Base-by-base conservation (phyloP, 2,888 invertebrate genomes). In the Megalurothrips usitatus region DNA sequence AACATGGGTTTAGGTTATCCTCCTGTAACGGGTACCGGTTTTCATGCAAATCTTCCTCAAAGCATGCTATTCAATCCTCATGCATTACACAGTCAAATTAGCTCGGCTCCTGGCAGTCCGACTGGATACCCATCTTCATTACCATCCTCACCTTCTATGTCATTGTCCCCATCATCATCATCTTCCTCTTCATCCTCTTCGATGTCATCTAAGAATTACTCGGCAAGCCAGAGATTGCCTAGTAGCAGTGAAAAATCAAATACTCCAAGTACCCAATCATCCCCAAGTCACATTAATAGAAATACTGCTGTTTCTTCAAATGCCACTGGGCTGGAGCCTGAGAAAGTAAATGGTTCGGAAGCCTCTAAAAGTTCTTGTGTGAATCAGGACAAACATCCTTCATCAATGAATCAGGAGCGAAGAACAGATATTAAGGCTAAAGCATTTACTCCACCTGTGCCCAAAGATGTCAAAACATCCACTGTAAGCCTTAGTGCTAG, bases 31-130 rank as follows among this genome's bases (percentile, higher is more conserved):
- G 68, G 12, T 8, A 75, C 26, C 26, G 68, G 68, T 11, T 84
- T 83, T 81, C 84, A 85, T 79, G 83, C 84, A 75, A 83, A 84
- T 23, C 81, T 85, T 34, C 84, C 84, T 12, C 84, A 84, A 23
- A 84, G 84, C 80, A 84, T 84, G 83, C 82, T 85, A n/a, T 84
- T 85, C 75, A 85, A 85, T 75, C 23, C 23, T 26, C 68, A 75
- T 12, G 12, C 23, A 26, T 75, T 75, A 12, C 68, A 75, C 12
- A 23, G 68, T 12, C 68, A 75, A 75, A n/a, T 75, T 10, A 75
- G 26, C 26, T 75, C 68, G 9, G n/a, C 68, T 11, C 68, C 68
- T 26, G 23, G 68, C 26, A 75, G 68, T 10, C 68, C 68, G 1
- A 26, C 68, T 26, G 68, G 68, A 10, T 75, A 75, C 26, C 68